These are phyloP conservation scores for Esox lucius DNA, from an alignment of 2,797 vertebrate genomes.

Conservation along the genomic window DNA sequence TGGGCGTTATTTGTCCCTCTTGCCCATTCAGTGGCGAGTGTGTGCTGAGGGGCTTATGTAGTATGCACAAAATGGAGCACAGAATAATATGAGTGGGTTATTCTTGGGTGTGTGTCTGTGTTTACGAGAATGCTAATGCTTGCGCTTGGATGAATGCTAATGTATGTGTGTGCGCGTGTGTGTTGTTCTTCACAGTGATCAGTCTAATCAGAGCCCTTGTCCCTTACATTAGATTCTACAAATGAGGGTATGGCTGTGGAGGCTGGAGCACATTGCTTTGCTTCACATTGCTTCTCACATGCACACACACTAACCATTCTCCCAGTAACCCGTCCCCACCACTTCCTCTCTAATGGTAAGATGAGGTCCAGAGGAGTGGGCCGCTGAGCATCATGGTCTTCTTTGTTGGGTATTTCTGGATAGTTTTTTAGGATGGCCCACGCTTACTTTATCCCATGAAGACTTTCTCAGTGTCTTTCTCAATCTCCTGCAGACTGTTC, in stretches of 20 bases:
- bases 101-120: slow-evolving; percentile 3
- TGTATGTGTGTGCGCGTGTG: slow-evolving; percentile 8
- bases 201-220: background rate
- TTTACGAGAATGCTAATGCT: background rate
- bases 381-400: background rate
- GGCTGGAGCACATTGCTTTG: background rate
- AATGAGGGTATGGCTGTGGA: background rate
- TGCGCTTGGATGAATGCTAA: background rate
- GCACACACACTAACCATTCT: background rate
- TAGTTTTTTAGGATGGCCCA: background rate
- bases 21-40: too few species aligned
- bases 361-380: background rate
- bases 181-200: background rate
- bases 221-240: background rate
- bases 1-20: too few species aligned
- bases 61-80: background rate
- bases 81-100: background rate
- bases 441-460: too few species aligned
- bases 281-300: background rate
- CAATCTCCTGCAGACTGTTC: too few species aligned
- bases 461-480: too few species aligned
- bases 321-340: background rate
- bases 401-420: background rate
- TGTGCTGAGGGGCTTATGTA: background rate
- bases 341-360: background rate